Evolutionary conservation across 92 coral and sea anemone species (phyloP), one percentile per base, ranked within the genome.

Genomic region (Epizoanthus rinbou): DNA sequence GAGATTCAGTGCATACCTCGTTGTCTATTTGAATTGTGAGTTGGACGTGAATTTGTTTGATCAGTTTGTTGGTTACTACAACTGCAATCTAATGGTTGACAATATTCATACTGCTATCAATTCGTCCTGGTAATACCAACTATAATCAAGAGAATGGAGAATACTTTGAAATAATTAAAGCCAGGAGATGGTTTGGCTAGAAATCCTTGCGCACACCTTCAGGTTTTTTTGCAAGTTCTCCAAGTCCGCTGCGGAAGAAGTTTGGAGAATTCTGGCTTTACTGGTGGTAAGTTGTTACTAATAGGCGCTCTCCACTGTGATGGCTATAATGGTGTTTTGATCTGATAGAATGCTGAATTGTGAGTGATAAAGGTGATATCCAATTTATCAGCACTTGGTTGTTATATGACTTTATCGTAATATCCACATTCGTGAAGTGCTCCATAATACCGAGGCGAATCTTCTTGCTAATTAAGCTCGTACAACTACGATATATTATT

Each of bases 201-300:
- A 73, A 47, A 24, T 73, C 13, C 59, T 52, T 2, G 60, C 28
- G 35, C 64, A 21, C 43, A 41, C 70, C 3, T 37, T 37, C 41
- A 62, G 71, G 23, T 19, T 78, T 35, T 43, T 62, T 37, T 60
- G 82, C 53, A 69, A 39, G 4, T 21, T 78, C 22, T 78, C 71
- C 6, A 78, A 62, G 35, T 78, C 25, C 65, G 47, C 82, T 13
- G 82, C 60, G 6, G 52, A 15, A 62, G 82, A 43, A 59, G 25
- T 78, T 37, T 78, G 82, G 82, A 78, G 25, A 39, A 13, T 78
- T 78, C 25, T 78, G 70, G 11, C 62, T 6, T 18, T 78, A 15
- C 43, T 78, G 1, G 53, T 60, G 82, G 82, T 78, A 59, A 62
- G 82, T 78, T 23, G 5, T 8, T 8, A 16, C 15, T n/a, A 28